Base-by-base conservation (phyloP, 2,113 vertebrate genomes). In the Physeter macrocephalus region DNA sequence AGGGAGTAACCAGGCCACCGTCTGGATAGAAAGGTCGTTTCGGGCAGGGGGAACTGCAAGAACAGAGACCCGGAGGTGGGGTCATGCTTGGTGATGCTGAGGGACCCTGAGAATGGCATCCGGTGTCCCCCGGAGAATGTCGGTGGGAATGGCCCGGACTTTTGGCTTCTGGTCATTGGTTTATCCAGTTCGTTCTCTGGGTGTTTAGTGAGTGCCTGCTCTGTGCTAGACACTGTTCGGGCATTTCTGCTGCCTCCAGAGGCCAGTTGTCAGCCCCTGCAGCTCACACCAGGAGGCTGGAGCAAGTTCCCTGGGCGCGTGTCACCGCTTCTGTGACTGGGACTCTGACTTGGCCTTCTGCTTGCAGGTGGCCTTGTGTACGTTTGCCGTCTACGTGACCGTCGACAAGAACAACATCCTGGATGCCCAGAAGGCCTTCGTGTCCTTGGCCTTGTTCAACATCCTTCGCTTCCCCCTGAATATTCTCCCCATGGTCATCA, bases 401-500 rank as follows among this genome's bases (percentile, higher is more conserved):
- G 29, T 98, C 12, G 96, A 99, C 25, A 81, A 99, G 88, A 98
- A 5, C 0, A 99, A 99, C 7, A 8, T 99, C 62, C 97, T 99
- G 64, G 99, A 99, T 52, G 99, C 99, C 34, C 98, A 99, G 98
- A 99, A 99, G 96, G 99, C 99, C 17, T 99, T 99, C 39, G 99
- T 99, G 88, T 99, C 99, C 0, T 97, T 99, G 93, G 99, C 99
- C 0, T 98, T 99, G n/a, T 99, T 99, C 98, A 99, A 99, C 98
- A 99, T 99, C 97, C 99, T 99, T 64, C 99, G 99, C 3, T 99
- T 99, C 49, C 99, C 99, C 66, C 97, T 99, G 92, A 99, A 99
- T 98, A 99, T 99, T 98, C 98, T 99, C 83, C 99, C 99, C 1
- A 99, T 99, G 99, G 99, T 99, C 96, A 99, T 99, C 98, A 99